Evolutionary conservation across 1,140 invertebrate species (phyloP).

Genomic region (Linepithema humile): DNA sequence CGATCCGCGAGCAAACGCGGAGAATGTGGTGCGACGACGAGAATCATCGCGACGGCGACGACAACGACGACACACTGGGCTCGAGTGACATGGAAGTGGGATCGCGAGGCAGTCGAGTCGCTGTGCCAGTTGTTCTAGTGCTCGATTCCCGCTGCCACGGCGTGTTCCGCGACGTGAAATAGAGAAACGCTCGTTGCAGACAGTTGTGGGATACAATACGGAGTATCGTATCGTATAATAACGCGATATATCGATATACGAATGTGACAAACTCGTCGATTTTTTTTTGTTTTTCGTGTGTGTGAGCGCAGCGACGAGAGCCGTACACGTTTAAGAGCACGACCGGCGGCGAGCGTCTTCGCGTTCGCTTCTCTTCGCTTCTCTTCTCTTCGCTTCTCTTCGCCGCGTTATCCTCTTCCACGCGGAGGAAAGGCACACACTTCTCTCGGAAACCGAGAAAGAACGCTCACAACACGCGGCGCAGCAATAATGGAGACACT

Average conservation of each 20-base stretch:
- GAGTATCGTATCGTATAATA: background rate
- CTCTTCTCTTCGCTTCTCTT: too few relatives aligned
- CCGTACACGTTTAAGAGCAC: background rate
- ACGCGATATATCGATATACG: background rate
- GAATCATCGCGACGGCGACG: background rate
- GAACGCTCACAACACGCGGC: background rate
- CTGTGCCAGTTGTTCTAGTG: conserved; percentile 36
- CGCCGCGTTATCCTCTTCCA: background rate
- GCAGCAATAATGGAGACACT: conserved; percentile 88
- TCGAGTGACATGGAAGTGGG: conserved; percentile 40
- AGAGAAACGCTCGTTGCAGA: background rate
- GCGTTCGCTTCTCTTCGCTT: too few relatives aligned
- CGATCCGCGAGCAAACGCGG: background rate
- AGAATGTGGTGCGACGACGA: background rate
- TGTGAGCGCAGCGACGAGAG: background rate
- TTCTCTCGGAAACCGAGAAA: too few relatives aligned
- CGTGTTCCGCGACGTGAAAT: conserved; percentile 29
- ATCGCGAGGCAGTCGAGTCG: conserved; percentile 13
- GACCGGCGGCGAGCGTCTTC: too few relatives aligned
- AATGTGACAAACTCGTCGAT: background rate
- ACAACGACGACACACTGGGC: background rate
- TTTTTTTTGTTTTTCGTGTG: background rate
- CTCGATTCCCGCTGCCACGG: background rate
- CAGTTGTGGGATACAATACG: background rate
- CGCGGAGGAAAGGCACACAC: background rate